These are phyloP conservation scores for Leptopilina clavipes DNA, from an alignment of 1,140 invertebrate species.

Conservation along the genomic window DNA sequence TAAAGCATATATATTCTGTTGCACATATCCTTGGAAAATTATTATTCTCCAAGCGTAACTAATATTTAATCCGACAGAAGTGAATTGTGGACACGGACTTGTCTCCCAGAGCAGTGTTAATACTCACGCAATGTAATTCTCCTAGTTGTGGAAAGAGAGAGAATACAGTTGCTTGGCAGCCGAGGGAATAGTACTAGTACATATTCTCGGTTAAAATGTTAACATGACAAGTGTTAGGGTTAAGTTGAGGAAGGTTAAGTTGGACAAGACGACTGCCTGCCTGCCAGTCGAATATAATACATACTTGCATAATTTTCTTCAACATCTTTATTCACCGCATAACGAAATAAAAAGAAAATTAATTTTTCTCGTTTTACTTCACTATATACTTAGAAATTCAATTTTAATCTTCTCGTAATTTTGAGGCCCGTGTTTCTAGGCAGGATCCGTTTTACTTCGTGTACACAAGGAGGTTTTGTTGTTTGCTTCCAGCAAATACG, in stretches of 20 bases:
- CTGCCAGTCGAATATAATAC: neutral
- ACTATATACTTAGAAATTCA: too few relatives aligned
- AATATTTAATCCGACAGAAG: constrained; percentile 7
- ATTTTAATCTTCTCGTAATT: neutral
- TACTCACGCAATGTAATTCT: constrained; percentile 9
- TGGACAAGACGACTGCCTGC: constrained; percentile 16
- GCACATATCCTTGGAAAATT: neutral
- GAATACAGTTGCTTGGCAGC: neutral
- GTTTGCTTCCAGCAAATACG: constrained; percentile 66
- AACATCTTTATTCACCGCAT: neutral
- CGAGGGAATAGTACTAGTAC: neutral
- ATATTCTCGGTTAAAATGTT: constrained; percentile 19
- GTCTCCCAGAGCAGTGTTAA: constrained; percentile 17
- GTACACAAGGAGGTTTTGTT: constrained; percentile 66
- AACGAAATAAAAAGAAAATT: neutral
- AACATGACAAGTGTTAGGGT: constrained; percentile 37
- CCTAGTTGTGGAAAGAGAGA: constrained; percentile 8
- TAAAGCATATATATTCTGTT: neutral
- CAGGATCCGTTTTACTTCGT: constrained; percentile 55
- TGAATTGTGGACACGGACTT: constrained; percentile 8
- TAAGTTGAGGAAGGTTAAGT: constrained; percentile 39
- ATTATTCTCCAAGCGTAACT: neutral
- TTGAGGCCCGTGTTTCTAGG: constrained; percentile 37
- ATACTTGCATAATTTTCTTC: neutral
- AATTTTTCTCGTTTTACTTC: too few relatives aligned